phyloP scores from a whole-genome alignment of 2,113 vertebrate genomes.

The Labeo rohita region DNA sequence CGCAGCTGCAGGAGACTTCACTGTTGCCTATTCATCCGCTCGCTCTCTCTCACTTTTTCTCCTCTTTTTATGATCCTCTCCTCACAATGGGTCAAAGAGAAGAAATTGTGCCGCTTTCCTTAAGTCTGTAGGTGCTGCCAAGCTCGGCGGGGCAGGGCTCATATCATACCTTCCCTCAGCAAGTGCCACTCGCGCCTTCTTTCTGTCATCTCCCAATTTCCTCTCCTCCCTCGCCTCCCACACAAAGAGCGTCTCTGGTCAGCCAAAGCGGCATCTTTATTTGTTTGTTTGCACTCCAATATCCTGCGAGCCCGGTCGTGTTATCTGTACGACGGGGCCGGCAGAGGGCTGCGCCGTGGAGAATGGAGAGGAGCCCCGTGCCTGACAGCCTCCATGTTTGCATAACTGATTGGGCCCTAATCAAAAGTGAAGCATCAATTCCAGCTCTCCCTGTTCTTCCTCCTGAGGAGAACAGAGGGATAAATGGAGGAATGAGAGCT shows the following conservation, averaged over 20 bases:
- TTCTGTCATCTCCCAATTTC: slow-evolving; percentile 30
- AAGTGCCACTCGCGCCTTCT: not conserved
- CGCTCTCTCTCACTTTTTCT: slow-evolving; percentile 15
- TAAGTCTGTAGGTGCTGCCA: slow-evolving; percentile 1
- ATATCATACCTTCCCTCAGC: slow-evolving; percentile 25
- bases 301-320: slow-evolving; percentile 40
- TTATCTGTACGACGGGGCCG: slow-evolving; percentile 45
- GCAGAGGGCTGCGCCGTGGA: not conserved
- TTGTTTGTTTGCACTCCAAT: slow-evolving; percentile 58
- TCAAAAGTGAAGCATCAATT: slow-evolving; percentile 68
- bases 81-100: slow-evolving; percentile 15
- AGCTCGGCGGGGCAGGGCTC: not conserved
- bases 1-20: slow-evolving; percentile 49
- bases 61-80: slow-evolving; percentile 10
- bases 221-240: not conserved
- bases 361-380: slow-evolving; percentile 25
- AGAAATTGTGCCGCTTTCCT: not conserved
- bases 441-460: slow-evolving; percentile 44
- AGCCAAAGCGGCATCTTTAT: slow-evolving; percentile 39
- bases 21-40: slow-evolving; percentile 17
- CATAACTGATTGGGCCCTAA: slow-evolving; percentile 67
- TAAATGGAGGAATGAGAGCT: slow-evolving; percentile 49
- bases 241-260: slow-evolving; percentile 20
- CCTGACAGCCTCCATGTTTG: slow-evolving; percentile 59
- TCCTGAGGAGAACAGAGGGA: slow-evolving; percentile 32